Evolutionary conservation across 2,113 vertebrate species (phyloP).

Genomic region (Neotragus moschatus): DNA sequence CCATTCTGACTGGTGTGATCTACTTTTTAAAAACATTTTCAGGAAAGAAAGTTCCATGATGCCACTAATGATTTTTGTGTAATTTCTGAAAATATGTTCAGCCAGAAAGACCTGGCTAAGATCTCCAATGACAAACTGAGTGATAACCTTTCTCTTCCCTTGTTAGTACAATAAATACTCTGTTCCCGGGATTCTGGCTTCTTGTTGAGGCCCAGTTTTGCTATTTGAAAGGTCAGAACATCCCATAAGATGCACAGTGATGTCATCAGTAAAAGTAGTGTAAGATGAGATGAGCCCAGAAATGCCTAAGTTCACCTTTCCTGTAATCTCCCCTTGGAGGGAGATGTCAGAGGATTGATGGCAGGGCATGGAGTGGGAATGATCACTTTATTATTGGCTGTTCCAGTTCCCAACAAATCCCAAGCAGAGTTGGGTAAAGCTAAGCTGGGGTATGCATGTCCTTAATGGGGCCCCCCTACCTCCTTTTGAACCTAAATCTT

Average conservation of each 20-base stretch:
- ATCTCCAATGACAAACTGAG: neutral
- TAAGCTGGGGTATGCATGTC: neutral
- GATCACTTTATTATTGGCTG: neutral
- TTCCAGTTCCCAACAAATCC: neutral
- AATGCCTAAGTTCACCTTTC: neutral
- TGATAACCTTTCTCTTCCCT: neutral
- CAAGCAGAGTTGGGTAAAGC: neutral
- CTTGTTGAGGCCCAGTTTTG: neutral
- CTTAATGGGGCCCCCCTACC: neutral
- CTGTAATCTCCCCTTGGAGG: neutral
- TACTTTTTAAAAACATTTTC: neutral
- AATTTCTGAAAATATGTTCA: slow-evolving; percentile 1
- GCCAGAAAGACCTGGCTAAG: neutral
- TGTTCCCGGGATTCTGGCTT: neutral
- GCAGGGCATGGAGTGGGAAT: neutral
- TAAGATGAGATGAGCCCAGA: neutral
- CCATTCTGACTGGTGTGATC: neutral
- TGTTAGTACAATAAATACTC: neutral
- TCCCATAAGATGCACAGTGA: neutral
- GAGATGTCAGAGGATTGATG: neutral
- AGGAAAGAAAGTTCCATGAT: neutral
- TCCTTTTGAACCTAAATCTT: slow-evolving; percentile 45
- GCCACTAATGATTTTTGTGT: neutral
- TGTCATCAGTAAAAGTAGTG: neutral
- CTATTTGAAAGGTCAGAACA: neutral